A percentile compares a stretch with the other conserved stretches of the same genome.
These are phyloP conservation scores for Cephus pulcher DNA, from an alignment of 2,888 invertebrate genomes.

Conservation along the genomic window DNA sequence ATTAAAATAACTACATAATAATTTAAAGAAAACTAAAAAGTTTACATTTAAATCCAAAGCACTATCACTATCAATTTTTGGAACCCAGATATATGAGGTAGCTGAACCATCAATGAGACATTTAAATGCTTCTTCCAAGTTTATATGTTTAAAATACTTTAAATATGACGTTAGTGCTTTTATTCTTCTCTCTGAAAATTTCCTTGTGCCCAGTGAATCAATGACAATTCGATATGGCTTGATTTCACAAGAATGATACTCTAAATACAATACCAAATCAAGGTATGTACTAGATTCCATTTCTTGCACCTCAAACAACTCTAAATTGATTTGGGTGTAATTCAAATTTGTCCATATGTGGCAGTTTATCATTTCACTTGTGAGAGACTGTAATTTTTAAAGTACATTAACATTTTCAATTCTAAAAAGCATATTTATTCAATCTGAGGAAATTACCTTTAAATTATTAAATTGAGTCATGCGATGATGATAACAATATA, in stretches of 20 bases:
- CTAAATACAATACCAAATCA: slow-evolving; percentile 33
- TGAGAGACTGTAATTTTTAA: slow-evolving; percentile 27
- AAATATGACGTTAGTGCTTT: slow-evolving; percentile 24
- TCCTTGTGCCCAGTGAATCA: slow-evolving; percentile 18
- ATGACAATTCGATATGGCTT: slow-evolving; percentile 35
- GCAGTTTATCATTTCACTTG: slow-evolving; percentile 24
- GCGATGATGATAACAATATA: slow-evolving; percentile 37
- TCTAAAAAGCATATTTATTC: not conserved
- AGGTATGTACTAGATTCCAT: slow-evolving; percentile 19
- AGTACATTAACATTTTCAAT: slow-evolving; percentile 2
- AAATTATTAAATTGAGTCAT: slow-evolving; percentile 35
- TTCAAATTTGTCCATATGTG: slow-evolving; percentile 31
- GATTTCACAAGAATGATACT: slow-evolving; percentile 33
- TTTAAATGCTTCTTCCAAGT: slow-evolving; percentile 33
- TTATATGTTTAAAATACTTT: slow-evolving; percentile 29
- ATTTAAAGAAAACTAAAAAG: not conserved
- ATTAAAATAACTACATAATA: not conserved
- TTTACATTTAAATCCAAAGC: slow-evolving; percentile 3
- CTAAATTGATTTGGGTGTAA: slow-evolving; percentile 32
- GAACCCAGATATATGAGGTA: slow-evolving; percentile 34
- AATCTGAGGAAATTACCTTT: slow-evolving; percentile 23
- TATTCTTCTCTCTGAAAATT: slow-evolving; percentile 3
- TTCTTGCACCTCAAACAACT: slow-evolving; percentile 29
- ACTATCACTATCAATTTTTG: slow-evolving; percentile 17
- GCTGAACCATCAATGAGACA: slow-evolving; percentile 13